A percentile compares a stretch with the other conserved stretches of the same genome.
These are phyloP conservation scores for Phaenicophaeus curvirostris DNA, from an alignment of 2,797 vertebrate genomes.

Conservation along the genomic window DNA sequence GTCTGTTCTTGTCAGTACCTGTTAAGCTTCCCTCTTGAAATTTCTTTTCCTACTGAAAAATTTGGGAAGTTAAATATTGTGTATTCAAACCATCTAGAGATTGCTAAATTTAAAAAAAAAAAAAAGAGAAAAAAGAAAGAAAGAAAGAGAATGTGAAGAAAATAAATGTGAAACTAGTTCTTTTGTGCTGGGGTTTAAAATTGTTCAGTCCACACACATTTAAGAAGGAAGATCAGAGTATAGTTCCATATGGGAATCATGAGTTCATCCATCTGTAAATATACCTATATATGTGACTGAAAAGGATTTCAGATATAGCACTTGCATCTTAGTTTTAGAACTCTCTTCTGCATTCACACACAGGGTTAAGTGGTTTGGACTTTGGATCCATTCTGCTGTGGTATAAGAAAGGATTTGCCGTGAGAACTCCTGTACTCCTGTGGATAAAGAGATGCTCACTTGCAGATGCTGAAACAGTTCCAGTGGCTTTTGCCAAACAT, in stretches of 20 bases:
- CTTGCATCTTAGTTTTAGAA: not conserved
- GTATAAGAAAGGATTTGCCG: not conserved
- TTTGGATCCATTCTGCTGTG: not conserved
- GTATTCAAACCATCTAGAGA: not conserved
- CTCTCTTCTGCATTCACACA: not conserved
- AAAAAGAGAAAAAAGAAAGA: no score
- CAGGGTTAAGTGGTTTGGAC: not conserved
- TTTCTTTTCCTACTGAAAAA: not conserved
- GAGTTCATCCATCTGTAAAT: not conserved
- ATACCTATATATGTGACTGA: not conserved
- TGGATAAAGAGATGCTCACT: not conserved
- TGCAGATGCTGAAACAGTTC: not conserved
- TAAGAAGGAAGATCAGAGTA: not conserved
- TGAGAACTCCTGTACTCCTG: not conserved
- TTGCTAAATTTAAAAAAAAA: not conserved
- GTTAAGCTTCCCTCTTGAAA: not conserved
- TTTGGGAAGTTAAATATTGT: not conserved
- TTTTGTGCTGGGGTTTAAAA: not conserved
- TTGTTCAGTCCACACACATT: not conserved
- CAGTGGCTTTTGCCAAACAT: not conserved
- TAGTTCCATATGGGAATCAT: not conserved
- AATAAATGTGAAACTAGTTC: not conserved
- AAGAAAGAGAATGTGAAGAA: rapidly evolving
- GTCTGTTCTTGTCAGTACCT: not conserved
- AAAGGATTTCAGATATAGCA: not conserved